Base-by-base conservation (phyloP, 2,888 invertebrate species). In the Lepidocyrtinus sp. region DNA sequence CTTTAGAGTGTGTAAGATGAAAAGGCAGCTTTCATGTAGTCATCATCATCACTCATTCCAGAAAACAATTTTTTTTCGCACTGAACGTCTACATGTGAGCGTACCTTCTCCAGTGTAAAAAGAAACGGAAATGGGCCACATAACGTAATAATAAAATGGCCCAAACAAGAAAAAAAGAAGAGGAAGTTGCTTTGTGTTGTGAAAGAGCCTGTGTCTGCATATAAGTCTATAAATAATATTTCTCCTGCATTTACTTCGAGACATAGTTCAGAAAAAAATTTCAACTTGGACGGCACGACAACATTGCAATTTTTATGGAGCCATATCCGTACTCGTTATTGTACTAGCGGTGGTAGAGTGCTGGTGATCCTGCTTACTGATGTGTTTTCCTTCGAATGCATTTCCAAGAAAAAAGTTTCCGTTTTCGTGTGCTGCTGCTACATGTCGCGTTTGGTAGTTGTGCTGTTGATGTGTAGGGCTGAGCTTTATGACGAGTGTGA, bases 111-210 rank as follows among this genome's bases (percentile, higher is more conserved):
- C 59, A 59, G 36, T 36, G 36, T 7, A 19, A 70, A 59, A 45
- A 25, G 17, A 70, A 36, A 65, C 26, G 70, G 70, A 70, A 70
- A 70, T 70, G 70, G 61, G 70, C 61, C 70, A 50, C 68, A 70
- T 61, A 70, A 36, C 36, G 61, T 61, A 61, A 70, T 61, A 61
- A 70, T 61, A 59, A 61, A 70, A 19, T 59, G 70, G 61, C 36
- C 36, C 36, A 12, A 36, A 36, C n/a, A 69, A 55, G 55, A 55
- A 69, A 24, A 21, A 70, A 59, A 27, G 22, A 69, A 26, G 70
- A 68, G 24, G 68, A 27, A 36, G 70, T 27, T 26, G 25, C n/a
- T n/a, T 36, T 12, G 36, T 36, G 12, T 36, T 36, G 36, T 36
- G 36, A 36, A 12, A 7, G 36, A 36, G 36, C n/a, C n/a, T n/a